phyloP scores from a whole-genome alignment of 2,113 vertebrate genomes.

The Jacana jacana region DNA sequence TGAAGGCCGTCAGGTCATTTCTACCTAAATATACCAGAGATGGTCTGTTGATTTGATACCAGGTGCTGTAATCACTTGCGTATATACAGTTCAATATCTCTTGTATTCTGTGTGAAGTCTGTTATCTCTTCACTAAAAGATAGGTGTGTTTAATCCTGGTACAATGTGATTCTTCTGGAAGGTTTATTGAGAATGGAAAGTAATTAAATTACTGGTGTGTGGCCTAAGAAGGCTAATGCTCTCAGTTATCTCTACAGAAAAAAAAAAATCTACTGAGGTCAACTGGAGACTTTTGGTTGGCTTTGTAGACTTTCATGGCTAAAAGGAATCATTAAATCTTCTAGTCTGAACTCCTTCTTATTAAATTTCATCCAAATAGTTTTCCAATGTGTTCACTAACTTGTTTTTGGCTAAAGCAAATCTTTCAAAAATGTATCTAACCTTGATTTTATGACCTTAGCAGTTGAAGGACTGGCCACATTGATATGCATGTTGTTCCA shows the following conservation, averaged over 20 bases:
- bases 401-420: background rate
- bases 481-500: background rate
- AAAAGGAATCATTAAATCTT: conserved; percentile 15
- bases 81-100: conserved; percentile 24
- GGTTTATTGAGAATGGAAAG: conserved; percentile 16
- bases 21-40: background rate
- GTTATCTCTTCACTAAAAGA: conserved; percentile 42
- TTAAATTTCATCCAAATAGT: background rate
- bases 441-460: background rate
- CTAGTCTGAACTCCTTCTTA: background rate
- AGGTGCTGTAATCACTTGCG: background rate
- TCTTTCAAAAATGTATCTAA: background rate
- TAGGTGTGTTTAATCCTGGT: background rate
- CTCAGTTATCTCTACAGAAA: conserved; percentile 7
- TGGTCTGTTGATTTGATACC: background rate
- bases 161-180: conserved; percentile 32
- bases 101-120: conserved; percentile 1
- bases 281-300: background rate
- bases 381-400: background rate
- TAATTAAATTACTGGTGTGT: conserved; percentile 61
- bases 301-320: background rate
- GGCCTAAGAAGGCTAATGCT: background rate
- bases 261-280: background rate
- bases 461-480: background rate
- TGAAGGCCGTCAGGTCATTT: background rate